These are phyloP conservation scores for Ceramica pisi DNA, from an alignment of 2,888 invertebrate species.

Conservation along the genomic window DNA sequence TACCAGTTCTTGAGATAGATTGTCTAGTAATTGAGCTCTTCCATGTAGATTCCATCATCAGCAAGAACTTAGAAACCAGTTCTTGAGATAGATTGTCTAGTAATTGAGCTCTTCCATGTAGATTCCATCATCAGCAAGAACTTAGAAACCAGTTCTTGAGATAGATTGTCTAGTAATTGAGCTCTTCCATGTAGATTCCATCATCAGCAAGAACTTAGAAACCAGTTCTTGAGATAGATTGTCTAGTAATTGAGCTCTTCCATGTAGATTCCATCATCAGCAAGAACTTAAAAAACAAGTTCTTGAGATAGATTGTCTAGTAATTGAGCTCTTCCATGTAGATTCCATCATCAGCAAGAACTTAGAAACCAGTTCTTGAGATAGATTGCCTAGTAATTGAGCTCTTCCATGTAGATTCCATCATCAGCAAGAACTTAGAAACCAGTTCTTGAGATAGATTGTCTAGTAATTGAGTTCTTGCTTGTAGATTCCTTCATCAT, in stretches of 20 bases:
- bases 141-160: neutral
- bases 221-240: neutral
- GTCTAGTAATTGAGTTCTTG: neutral
- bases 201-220: too few relatives aligned
- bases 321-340: neutral
- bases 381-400: neutral
- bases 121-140: too few relatives aligned
- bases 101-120: neutral
- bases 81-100: neutral
- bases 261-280: too few relatives aligned
- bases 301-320: neutral
- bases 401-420: too few relatives aligned
- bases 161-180: neutral
- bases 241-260: neutral
- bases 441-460: neutral
- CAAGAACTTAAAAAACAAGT: neutral
- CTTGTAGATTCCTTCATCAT: too few relatives aligned
- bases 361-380: neutral
- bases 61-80: neutral
- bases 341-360: too few relatives aligned
- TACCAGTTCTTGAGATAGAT: neutral
- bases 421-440: too few relatives aligned
- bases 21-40: neutral
- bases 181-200: too few relatives aligned
- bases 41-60: too few relatives aligned